Base-by-base conservation (phyloP, 2,797 vertebrate species). In the Eutrigla gurnardus region DNA sequence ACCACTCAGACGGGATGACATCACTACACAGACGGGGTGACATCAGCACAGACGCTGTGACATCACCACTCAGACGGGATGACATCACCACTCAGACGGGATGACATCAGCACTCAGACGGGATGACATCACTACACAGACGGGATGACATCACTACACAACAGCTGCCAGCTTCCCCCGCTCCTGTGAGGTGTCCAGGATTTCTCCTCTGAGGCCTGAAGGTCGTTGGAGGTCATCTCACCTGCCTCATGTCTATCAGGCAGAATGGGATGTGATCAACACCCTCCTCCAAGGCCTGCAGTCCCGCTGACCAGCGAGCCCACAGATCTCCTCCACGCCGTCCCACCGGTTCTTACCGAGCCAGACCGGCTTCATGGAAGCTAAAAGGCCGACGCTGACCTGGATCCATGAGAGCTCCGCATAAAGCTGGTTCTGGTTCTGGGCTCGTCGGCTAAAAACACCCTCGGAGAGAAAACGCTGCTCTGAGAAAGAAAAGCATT, bases 281-380 rank as follows among this genome's bases (percentile, higher is more conserved):
- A 25, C 25, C 25, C n/a, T n/a, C n/a, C n/a, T n/a, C n/a, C n/a
- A n/a, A n/a, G n/a, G n/a, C n/a, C 25, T 25, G 25, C 25, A 25
- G 25, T 25, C 25, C 25, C 25, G 25, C 25, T 25, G 25, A 25
- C 25, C 25, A 25, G 25, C 25, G 25, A 25, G 25, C 25, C 25
- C 25, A 25, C 25, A 25, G 25, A 25, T 25, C 25, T 25, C 25
- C 25, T 25, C 25, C 25, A 25, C 25, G 25, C 25, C 37, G 46
- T 70, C 73, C 39, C 42, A 43, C 8, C 33, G 52, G 76, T 60
- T 86, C 73, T 81, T 65, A 66, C n/a, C 6, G 62, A 69, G 65
- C 37, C 40, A 69, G 82, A 79, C 18, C 14, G 55, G 77, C 84
- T 85, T 71, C 53, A 80, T 57, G 72, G 59, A 82, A 77, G 85